A percentile compares a stretch with the other conserved stretches of the same genome.
These are phyloP conservation scores for Bryconaethiops microstoma DNA, from an alignment of 2,797 vertebrate genomes.

Conservation along the genomic window DNA sequence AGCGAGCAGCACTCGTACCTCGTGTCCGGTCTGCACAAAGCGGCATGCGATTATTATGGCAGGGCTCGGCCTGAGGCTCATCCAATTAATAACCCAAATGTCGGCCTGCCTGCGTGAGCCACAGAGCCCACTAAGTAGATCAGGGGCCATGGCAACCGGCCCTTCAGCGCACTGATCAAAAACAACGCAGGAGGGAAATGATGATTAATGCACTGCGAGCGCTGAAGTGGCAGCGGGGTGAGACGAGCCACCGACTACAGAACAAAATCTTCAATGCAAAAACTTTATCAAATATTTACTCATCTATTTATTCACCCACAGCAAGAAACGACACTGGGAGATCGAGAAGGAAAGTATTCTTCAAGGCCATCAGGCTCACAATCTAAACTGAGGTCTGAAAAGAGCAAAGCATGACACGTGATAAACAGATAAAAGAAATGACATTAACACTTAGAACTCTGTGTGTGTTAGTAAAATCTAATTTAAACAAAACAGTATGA, in stretches of 20 bases:
- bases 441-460: neutral
- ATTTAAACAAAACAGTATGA: too few relatives aligned
- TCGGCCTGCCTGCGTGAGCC: conserved; percentile 53
- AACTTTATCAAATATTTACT: neutral
- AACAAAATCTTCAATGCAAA: neutral
- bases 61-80: conserved; percentile 50
- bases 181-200: conserved; percentile 43
- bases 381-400: neutral
- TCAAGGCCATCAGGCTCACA: neutral
- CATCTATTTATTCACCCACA: conserved; percentile 6
- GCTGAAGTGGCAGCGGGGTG: neutral
- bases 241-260: neutral
- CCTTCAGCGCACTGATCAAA: conserved; percentile 42
- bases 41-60: neutral
- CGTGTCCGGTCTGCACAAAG: conserved; percentile 6
- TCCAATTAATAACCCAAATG: conserved; percentile 69
- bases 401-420: neutral
- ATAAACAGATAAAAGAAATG: neutral
- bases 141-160: conserved; percentile 61
- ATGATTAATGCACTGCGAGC: conserved; percentile 46
- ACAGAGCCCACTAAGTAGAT: conserved; percentile 63
- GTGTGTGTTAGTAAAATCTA: too few relatives aligned
- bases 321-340: neutral
- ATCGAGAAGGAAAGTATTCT: neutral
- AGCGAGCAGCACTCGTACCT: neutral